Percentiles rank a stretch among this genome's conserved stretches.
Evolutionary conservation across 2,888 invertebrate genomes (phyloP).

Genomic region (Philereme transversata): DNA sequence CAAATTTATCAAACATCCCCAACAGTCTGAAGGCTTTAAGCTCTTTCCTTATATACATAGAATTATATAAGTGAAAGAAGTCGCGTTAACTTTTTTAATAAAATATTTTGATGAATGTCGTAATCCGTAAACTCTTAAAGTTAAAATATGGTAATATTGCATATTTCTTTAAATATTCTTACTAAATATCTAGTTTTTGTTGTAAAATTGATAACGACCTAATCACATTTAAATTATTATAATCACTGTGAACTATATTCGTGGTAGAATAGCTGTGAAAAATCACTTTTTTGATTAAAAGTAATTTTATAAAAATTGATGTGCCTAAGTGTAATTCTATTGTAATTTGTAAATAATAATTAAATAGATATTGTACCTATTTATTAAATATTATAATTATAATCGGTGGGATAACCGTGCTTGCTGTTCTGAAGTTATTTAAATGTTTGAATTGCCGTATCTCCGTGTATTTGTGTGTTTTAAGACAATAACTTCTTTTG

Average conservation of each 20-base stretch:
- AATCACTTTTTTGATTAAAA: constrained; percentile 77
- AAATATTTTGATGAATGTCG: constrained; percentile 70
- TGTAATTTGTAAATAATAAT: constrained; percentile 72
- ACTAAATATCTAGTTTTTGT: constrained; percentile 38
- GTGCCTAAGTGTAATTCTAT: constrained; percentile 84
- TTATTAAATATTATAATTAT: constrained; percentile 61
- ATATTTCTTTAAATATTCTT: constrained; percentile 46
- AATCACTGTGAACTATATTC: constrained; percentile 62
- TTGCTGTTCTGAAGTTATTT: constrained; percentile 35
- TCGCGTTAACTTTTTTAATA: constrained; percentile 62
- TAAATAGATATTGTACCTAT: constrained; percentile 58
- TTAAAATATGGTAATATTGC: constrained; percentile 43
- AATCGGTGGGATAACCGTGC: constrained; percentile 38
- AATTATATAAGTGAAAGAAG: constrained; percentile 64
- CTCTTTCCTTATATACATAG: constrained; percentile 72
- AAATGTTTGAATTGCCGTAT: constrained; percentile 46
- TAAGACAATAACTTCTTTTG: constrained; percentile 65
- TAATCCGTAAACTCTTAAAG: constrained; percentile 54
- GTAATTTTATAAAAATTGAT: constrained; percentile 84
- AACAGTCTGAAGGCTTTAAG: constrained; percentile 59
- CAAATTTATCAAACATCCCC: constrained; percentile 78
- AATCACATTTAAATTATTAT: constrained; percentile 53
- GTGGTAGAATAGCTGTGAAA: constrained; percentile 72
- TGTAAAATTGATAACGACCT: constrained; percentile 41
- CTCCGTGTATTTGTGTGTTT: constrained; percentile 62